Evolutionary conservation across 2,888 invertebrate species (phyloP).

Genomic region (Isotomurus palustris): DNA sequence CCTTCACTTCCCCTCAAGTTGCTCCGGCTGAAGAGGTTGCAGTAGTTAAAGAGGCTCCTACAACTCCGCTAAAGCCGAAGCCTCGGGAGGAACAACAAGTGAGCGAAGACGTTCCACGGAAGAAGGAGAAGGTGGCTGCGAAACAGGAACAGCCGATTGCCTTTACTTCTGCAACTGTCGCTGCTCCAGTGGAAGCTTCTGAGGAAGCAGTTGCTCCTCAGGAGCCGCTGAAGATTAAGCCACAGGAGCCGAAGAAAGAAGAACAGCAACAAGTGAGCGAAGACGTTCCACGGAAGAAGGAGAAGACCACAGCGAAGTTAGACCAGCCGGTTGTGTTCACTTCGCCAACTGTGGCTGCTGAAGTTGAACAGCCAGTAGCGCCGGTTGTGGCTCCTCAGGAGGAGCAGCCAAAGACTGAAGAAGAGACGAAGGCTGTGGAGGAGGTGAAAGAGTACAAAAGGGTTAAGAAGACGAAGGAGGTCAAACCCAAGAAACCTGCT

Average conservation of each 20-base stretch:
- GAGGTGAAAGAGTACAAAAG: neutral
- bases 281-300: neutral
- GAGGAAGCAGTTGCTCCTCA: too few relatives aligned
- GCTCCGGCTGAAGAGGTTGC: conserved; percentile 48
- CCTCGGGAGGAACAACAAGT: conserved; percentile 42
- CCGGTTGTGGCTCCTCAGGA: neutral
- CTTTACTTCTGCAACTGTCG: too few relatives aligned
- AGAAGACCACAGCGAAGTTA: neutral
- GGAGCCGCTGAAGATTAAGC: neutral
- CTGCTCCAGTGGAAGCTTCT: neutral
- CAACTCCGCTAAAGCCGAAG: neutral
- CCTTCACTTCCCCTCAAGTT: neutral
- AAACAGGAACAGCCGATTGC: neutral
- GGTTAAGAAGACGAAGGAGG: too few relatives aligned
- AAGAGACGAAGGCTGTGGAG: neutral
- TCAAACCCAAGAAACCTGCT: neutral
- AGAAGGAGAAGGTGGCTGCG: neutral
- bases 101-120: conserved; percentile 37
- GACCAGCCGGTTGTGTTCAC: neutral
- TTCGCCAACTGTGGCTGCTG: neutral
- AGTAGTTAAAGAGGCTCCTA: neutral
- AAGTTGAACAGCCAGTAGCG: conserved; percentile 44
- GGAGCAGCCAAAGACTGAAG: conserved; percentile 47
- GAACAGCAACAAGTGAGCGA: neutral
- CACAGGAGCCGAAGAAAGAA: neutral